Evolutionary conservation across 2,888 invertebrate species (phyloP), one percentile per base, ranked within the genome.

Genomic region (Trisateles emortualis): DNA sequence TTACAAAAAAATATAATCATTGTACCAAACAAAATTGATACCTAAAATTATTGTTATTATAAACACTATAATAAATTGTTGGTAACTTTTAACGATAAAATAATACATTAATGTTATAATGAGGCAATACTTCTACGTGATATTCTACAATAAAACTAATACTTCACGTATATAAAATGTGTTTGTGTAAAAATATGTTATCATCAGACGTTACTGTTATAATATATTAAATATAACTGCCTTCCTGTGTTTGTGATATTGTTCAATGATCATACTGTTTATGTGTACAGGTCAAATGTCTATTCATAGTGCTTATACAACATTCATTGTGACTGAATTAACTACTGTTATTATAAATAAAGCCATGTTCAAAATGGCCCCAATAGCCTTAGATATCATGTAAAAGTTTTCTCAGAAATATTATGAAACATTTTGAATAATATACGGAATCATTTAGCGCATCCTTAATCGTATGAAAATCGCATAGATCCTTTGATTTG

Each of bases 41-140:
- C n/a, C n/a, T n/a, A n/a, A n/a, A n/a, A n/a, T n/a, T n/a, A n/a
- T n/a, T n/a, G n/a, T n/a, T n/a, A n/a, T n/a, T n/a, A n/a, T n/a
- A n/a, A n/a, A n/a, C n/a, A n/a, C n/a, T n/a, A n/a, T n/a, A n/a
- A n/a, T n/a, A n/a, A n/a, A n/a, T n/a, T n/a, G n/a, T n/a, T n/a
- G n/a, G 45, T 29, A 9, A 35, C 35, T 22, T 11, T 39, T 26
- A 19, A 29, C 1, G 33, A 40, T 32, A 33, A 33, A 4, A 11
- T 16, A 22, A 10, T 5, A 9, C 29, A 29, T 17, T n/a, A n/a
- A n/a, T 33, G 24, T 26, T 14, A 14, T 19, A 48, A 26, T 41
- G 40, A 14, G 16, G 48, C 40, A 48, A 39, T 13, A 16, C 8
- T 4, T 9, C 29, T 22, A 40, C 22, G n/a, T 45, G 36, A 26